phyloP scores from a whole-genome alignment of 2,888 invertebrate species.

The Mythimna pallens region DNA sequence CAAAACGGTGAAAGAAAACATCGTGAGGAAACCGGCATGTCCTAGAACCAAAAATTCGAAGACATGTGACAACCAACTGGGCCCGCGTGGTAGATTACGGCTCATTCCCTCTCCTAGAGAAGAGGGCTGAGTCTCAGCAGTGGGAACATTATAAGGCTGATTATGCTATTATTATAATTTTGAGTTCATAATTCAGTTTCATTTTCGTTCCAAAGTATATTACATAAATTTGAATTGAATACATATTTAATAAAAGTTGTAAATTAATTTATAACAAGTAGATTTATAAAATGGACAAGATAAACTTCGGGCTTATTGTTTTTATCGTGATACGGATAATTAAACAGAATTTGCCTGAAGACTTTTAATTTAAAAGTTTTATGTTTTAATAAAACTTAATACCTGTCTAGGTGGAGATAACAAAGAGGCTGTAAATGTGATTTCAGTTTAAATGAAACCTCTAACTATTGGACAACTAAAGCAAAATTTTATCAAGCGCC shows the following conservation, averaged over 20 bases:
- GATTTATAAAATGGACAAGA: conserved; percentile 4
- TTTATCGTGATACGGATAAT: conserved; percentile 11
- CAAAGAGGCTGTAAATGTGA: conserved; percentile 66
- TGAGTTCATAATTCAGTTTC: neutral
- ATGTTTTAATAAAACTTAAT: conserved; percentile 36
- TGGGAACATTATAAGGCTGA: too few species aligned
- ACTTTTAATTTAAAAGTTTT: conserved; percentile 37
- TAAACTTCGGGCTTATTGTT: conserved; percentile 24
- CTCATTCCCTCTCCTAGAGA: too few species aligned
- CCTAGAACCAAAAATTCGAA: too few species aligned
- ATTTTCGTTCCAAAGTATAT: neutral
- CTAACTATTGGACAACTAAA: conserved; percentile 63
- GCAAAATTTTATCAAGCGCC: conserved; percentile 71
- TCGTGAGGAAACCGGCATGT: too few species aligned
- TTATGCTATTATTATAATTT: neutral
- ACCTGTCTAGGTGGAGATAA: conserved; percentile 58
- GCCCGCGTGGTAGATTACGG: too few species aligned
- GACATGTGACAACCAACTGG: too few species aligned
- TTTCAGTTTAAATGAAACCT: conserved; percentile 71
- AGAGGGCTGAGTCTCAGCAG: too few species aligned
- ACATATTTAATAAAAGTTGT: conserved; percentile 21
- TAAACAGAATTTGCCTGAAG: conserved; percentile 15
- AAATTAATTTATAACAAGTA: conserved; percentile 8
- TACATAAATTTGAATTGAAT: neutral
- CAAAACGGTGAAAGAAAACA: too few species aligned